phyloP scores from a whole-genome alignment of 2,797 vertebrate species.

The Chloroceryle inda region DNA sequence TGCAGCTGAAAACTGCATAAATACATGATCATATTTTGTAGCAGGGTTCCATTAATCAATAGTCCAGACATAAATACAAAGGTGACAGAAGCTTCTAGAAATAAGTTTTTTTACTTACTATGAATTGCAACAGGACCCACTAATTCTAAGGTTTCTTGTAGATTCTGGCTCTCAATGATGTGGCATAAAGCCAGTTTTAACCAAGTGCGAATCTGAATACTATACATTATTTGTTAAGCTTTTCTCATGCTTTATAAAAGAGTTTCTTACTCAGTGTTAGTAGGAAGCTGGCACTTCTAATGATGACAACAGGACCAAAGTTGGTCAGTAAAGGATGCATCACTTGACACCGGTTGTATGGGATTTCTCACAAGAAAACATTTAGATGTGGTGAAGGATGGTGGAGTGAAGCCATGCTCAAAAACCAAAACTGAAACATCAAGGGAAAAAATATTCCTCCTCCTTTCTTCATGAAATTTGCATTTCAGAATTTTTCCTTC shows the following conservation, averaged over 20 bases:
- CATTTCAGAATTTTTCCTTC: neutral
- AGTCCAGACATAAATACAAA: neutral
- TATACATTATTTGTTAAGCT: neutral
- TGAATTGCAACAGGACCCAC: neutral
- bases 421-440: neutral
- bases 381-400: neutral
- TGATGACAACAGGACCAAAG: neutral
- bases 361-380: neutral
- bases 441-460: neutral
- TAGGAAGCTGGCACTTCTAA: neutral
- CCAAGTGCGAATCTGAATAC: neutral
- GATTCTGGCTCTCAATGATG: neutral
- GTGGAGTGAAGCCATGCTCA: neutral
- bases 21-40: neutral
- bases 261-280: neutral
- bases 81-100: neutral
- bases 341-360: neutral
- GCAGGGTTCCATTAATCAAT: neutral
- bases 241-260: neutral
- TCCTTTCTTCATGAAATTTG: neutral
- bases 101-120: neutral
- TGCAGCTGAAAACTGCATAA: neutral
- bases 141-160: neutral
- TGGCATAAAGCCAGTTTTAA: neutral
- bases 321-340: neutral